phyloP scores from a whole-genome alignment of 2,797 vertebrate species.

The Leptoclinus maculatus region DNA sequence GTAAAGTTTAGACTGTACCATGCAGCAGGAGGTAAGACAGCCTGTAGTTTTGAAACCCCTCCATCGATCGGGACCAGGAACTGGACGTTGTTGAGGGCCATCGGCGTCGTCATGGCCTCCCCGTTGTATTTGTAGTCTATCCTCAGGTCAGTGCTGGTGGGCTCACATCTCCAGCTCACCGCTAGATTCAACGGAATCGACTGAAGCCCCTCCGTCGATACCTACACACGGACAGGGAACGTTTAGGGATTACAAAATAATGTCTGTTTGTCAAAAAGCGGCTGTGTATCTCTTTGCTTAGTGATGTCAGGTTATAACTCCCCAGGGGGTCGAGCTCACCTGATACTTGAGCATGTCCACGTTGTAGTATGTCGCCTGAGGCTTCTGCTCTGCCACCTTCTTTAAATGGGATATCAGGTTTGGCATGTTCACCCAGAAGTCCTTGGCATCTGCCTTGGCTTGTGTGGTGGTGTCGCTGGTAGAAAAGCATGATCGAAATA shows the following conservation, averaged over 20 bases:
- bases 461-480: conserved; percentile 89
- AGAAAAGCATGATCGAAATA: conserved; percentile 9
- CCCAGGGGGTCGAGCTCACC: conserved; percentile 76
- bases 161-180: conserved; percentile 96
- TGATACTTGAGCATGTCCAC: conserved; percentile 99
- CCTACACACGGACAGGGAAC: conserved; percentile 77
- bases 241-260: not conserved
- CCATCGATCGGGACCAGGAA: conserved; percentile 95
- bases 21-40: conserved; percentile 94
- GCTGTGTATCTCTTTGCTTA: not conserved
- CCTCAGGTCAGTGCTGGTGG: conserved; percentile 94
- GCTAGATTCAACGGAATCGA: conserved; percentile 95
- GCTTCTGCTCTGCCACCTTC: conserved; percentile 98
- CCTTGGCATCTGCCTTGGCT: conserved; percentile 88
- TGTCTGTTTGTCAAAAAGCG: not conserved
- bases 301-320: too few species aligned
- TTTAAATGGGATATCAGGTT: conserved; percentile 97
- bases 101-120: conserved; percentile 90
- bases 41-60: conserved; percentile 94
- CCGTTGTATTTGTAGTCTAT: conserved; percentile 98
- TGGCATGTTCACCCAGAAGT: conserved; percentile 99
- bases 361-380: conserved; percentile 98
- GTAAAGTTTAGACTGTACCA: conserved; percentile 83
- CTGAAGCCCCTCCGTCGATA: conserved; percentile 92
- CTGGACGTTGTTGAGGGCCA: conserved; percentile 97